Percentiles rank a stretch among this genome's conserved stretches.
These are phyloP conservation scores for Pycnomerus fuliginosus DNA, from an alignment of 2,888 invertebrate genomes.

Conservation along the genomic window DNA sequence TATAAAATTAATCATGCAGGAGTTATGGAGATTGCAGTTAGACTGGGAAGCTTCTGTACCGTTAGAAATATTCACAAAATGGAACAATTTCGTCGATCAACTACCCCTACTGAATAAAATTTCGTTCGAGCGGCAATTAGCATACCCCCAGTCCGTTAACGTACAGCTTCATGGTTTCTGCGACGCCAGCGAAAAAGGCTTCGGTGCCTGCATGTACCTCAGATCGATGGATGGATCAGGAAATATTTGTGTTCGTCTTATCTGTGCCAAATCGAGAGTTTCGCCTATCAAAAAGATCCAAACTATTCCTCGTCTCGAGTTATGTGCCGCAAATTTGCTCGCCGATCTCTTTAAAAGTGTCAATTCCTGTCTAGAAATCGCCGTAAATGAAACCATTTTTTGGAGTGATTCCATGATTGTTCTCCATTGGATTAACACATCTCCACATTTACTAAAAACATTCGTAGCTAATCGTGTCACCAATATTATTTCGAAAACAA, in stretches of 20 bases:
- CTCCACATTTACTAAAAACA: slow-evolving; percentile 8
- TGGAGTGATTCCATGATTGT: slow-evolving; percentile 13
- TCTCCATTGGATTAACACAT: slow-evolving; percentile 5
- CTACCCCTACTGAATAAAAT: slow-evolving; percentile 22
- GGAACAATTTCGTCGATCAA: slow-evolving; percentile 18
- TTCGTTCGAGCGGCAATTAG: slow-evolving; percentile 7
- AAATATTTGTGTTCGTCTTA: slow-evolving; percentile 4
- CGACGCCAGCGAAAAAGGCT: slow-evolving; percentile 10
- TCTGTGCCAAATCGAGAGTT: slow-evolving; percentile 26
- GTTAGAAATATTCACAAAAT: slow-evolving; percentile 9
- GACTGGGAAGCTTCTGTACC: slow-evolving; percentile 20
- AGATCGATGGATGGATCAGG: slow-evolving; percentile 2
- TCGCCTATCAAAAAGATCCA: slow-evolving; percentile 26
- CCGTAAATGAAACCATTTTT: not conserved
- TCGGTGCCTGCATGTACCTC: slow-evolving; percentile 24
- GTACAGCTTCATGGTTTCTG: not conserved
- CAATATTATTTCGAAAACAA: slow-evolving; percentile 8
- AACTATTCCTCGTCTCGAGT: slow-evolving; percentile 26
- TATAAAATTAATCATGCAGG: slow-evolving; percentile 24
- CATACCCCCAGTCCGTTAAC: not conserved
- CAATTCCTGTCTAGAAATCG: slow-evolving; percentile 4
- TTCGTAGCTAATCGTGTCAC: slow-evolving; percentile 18
- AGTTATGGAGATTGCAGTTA: slow-evolving; percentile 21
- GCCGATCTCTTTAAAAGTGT: slow-evolving; percentile 1
- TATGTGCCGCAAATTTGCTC: slow-evolving; percentile 17